A percentile compares a stretch with the other conserved stretches of the same genome.
Evolutionary conservation across 2,113 vertebrate genomes (phyloP).

Genomic region (Pelecanus crispus): DNA sequence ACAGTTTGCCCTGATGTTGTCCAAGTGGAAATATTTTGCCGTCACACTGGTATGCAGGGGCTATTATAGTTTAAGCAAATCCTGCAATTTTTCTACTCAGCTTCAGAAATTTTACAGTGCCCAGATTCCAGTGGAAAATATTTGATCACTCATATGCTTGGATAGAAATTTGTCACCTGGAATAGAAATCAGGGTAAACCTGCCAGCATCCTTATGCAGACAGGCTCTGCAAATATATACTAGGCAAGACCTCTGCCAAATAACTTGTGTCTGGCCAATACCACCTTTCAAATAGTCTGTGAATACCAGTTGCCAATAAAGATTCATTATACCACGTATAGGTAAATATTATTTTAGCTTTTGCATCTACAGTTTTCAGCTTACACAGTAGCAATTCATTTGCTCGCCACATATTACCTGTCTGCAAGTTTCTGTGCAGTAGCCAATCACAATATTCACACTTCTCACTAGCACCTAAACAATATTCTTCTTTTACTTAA

Average conservation of each 20-base stretch:
- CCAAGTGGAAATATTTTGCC: conserved; percentile 74
- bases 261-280: conserved; percentile 74
- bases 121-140: conserved; percentile 81
- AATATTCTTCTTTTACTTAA: conserved; percentile 55
- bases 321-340: conserved; percentile 67
- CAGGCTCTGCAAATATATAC: conserved; percentile 75
- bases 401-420: conserved; percentile 33
- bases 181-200: conserved; percentile 75
- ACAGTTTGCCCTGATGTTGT: not conserved
- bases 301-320: conserved; percentile 68
- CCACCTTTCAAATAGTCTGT: conserved; percentile 66
- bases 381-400: conserved; percentile 67
- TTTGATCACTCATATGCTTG: conserved; percentile 76
- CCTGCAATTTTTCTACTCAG: conserved; percentile 69
- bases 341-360: conserved; percentile 72
- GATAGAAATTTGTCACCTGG: conserved; percentile 79
- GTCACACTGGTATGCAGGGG: conserved; percentile 62
- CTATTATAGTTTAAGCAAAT: conserved; percentile 70
- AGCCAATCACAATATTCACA: conserved; percentile 65
- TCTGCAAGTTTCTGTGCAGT: conserved; percentile 44
- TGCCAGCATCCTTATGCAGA: conserved; percentile 78
- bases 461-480: conserved; percentile 53
- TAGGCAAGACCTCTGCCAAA: conserved; percentile 70
- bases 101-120: conserved; percentile 77
- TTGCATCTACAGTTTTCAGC: conserved; percentile 58